Base-by-base conservation (phyloP, 2,888 invertebrate species). In the Lasioglossum villosulum region DNA sequence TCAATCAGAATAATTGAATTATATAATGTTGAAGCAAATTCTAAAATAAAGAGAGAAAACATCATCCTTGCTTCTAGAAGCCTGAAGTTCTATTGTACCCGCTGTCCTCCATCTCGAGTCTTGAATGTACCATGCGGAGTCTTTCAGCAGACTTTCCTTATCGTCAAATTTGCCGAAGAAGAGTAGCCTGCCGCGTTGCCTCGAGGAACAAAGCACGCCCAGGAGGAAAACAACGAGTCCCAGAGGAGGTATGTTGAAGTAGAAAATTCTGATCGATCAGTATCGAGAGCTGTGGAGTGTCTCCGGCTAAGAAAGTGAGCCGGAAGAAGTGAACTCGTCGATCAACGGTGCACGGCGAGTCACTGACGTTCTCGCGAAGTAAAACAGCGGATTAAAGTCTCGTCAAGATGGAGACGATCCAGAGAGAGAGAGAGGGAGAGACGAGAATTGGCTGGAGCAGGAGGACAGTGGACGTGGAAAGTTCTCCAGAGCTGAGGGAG, bases 371-470 rank as follows among this genome's bases (percentile, higher is more conserved):
- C 14, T 27, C 27, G 63, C 14, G 27, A 27, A 63, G 4, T 63
- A 16, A 27, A 42, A 72, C 63, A 37, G 42, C n/a, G 77, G 68
- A 63, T 84, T 78, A 52, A 48, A 78, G 63, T 66, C 75, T 75
- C 39, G 34, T 71, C 76, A 10, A 66, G 37, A 3, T n/a, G 45
- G n/a, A 27, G 37, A 73, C 23, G 27, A 68, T 27, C 12, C 4
- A 52, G 52, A 52, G 8, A 52, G 23, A 48, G 52, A 8, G 52
- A 8, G 23, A 48, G 23, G 3, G 52, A n/a, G 52, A 52, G 52
- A 52, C 2, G 59, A 39, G 34, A 75, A 81, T 70, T 70, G 70
- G 19, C 23, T 16, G 12, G 27, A n/a, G 56, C 76, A 39, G 3
- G 16, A 23, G 37, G 1, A 30, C 34, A 39, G 34, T 52, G 71